Conservation (phyloP, 2,113 vertebrate genomes). For the Suncus etruscus region DNA sequence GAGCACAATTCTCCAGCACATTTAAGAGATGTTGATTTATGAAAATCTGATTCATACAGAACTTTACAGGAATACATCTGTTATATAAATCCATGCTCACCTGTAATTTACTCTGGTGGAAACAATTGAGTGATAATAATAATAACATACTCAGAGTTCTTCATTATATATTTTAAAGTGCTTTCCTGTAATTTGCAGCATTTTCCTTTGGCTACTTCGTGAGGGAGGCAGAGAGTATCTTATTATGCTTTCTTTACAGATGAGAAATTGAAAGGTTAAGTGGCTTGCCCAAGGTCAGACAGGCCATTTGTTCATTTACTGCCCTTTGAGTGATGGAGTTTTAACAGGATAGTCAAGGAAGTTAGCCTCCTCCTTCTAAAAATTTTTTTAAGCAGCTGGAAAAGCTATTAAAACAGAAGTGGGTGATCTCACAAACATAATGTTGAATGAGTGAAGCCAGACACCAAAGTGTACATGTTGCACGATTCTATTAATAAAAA, state of each 20-base stretch:
- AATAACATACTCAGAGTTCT: constrained; percentile 70
- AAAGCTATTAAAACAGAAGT: constrained; percentile 78
- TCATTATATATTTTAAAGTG: constrained; percentile 69
- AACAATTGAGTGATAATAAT: constrained; percentile 72
- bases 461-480: constrained; percentile 46
- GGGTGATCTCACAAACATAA: constrained; percentile 74
- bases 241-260: constrained; percentile 63
- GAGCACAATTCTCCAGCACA: constrained; percentile 54
- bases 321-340: constrained; percentile 64
- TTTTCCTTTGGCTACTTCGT: constrained; percentile 60
- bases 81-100: constrained; percentile 70
- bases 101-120: constrained; percentile 75
- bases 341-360: constrained; percentile 66
- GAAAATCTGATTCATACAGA: constrained; percentile 71
- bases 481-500: constrained; percentile 61
- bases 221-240: constrained; percentile 51
- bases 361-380: constrained; percentile 56
- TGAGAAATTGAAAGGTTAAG: constrained; percentile 78
- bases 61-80: constrained; percentile 69
- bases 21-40: constrained; percentile 69
- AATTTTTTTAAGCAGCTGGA: constrained; percentile 72
- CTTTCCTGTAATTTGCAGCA: constrained; percentile 69
- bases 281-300: constrained; percentile 76
- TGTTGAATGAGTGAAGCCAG: constrained; percentile 70
- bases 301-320: constrained; percentile 65